Conservation (phyloP, 2,113 vertebrate genomes). For the Syngnathus floridae region DNA sequence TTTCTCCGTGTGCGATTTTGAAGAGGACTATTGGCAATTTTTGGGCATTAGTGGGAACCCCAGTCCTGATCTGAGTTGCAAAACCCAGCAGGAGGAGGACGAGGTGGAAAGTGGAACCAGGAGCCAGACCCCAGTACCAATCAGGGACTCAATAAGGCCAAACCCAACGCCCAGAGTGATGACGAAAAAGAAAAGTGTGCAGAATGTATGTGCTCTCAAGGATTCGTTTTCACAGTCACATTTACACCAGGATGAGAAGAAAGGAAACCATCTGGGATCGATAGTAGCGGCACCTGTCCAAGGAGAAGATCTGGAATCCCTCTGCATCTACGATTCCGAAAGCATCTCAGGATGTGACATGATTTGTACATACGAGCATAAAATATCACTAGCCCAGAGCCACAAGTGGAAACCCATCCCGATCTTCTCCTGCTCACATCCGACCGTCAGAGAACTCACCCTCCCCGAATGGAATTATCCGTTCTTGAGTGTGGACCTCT, state of each 20-base stretch:
- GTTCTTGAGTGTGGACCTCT: conserved; percentile 59
- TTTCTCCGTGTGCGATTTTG: conserved; percentile 66
- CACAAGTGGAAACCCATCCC: conserved; percentile 48
- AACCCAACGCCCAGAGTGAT: conserved; percentile 14
- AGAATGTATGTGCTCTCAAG: conserved; percentile 38
- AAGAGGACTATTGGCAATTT: conserved; percentile 62
- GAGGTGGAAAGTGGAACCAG: conserved; percentile 16
- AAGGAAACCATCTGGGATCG: conserved; percentile 12
- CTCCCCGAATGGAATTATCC: conserved; percentile 73
- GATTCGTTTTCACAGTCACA: conserved; percentile 7
- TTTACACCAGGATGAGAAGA: conserved; percentile 5
- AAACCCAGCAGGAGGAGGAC: conserved; percentile 18
- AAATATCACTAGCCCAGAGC: conserved; percentile 28
- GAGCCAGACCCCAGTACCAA: conserved; percentile 30
- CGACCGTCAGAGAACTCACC: conserved; percentile 55
- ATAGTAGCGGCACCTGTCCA: conserved; percentile 24
- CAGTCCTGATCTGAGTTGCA: conserved; percentile 45
- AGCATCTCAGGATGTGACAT: conserved; percentile 70
- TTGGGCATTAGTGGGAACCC: conserved; percentile 37
- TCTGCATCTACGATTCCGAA: conserved; percentile 18
- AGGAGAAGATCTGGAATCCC: conserved; percentile 23
- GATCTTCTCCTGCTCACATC: conserved; percentile 62
- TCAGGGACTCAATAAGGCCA: conserved; percentile 18
- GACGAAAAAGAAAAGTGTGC: conserved; percentile 54
- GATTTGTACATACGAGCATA: conserved; percentile 58